A percentile compares a stretch with the other conserved stretches of the same genome.
Evolutionary conservation across 2,888 invertebrate genomes (phyloP).

Genomic region (Artemia sinica): DNA sequence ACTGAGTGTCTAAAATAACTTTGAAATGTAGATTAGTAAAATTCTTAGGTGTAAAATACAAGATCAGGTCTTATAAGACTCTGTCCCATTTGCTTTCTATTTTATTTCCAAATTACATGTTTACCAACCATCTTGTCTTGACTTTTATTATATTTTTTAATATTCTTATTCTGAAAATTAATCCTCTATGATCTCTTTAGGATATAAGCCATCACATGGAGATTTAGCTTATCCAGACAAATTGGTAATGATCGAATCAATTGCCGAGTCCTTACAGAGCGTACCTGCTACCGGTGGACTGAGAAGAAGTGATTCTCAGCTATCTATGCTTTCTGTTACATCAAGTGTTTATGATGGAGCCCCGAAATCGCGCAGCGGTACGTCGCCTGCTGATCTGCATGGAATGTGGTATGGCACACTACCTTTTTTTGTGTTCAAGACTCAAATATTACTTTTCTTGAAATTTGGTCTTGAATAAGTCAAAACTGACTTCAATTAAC

Average conservation of each 20-base stretch:
- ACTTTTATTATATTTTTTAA: neutral
- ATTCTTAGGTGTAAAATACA: too few relatives aligned
- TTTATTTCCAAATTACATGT: too few relatives aligned
- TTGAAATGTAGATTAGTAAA: too few relatives aligned
- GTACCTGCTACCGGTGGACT: conserved; percentile 28
- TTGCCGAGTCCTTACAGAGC: conserved; percentile 30
- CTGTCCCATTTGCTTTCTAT: too few relatives aligned
- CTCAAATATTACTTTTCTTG: too few relatives aligned
- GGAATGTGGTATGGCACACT: conserved; percentile 67
- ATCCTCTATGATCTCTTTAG: conserved; percentile 21
- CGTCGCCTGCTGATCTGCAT: conserved; percentile 82
- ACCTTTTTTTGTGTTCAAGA: too few relatives aligned
- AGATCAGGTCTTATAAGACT: too few relatives aligned
- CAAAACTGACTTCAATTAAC: too few relatives aligned
- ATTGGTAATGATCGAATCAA: conserved; percentile 86
- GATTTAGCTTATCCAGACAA: conserved; percentile 97
- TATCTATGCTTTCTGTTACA: conserved; percentile 47
- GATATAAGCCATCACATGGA: conserved; percentile 62
- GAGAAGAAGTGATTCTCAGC: conserved; percentile 43
- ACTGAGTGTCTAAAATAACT: too few relatives aligned
- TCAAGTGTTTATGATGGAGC: conserved; percentile 42
- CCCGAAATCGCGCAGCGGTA: conserved; percentile 29
- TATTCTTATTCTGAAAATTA: neutral
- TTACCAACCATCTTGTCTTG: neutral
- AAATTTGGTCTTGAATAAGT: too few relatives aligned